These are phyloP conservation scores for Petroica traversi DNA, from an alignment of 2,113 vertebrate genomes.

Conservation along the genomic window DNA sequence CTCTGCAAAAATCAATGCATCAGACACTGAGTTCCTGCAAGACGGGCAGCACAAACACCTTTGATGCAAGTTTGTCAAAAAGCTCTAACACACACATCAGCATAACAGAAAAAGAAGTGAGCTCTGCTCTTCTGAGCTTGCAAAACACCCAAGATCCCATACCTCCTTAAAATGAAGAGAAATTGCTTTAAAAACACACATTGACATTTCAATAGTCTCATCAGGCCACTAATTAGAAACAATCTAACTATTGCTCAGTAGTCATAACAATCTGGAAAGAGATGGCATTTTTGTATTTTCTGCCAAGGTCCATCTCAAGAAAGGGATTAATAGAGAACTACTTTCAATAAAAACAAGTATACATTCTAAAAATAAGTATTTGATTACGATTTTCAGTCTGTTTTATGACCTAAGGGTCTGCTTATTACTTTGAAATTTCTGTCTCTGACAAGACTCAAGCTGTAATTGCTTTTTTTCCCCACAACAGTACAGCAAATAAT, in stretches of 20 bases:
- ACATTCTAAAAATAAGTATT: not conserved
- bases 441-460: not conserved
- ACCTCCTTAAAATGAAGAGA: not conserved
- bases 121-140: not conserved
- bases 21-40: not conserved
- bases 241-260: not conserved
- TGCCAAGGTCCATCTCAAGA: not conserved
- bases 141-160: not conserved
- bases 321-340: not conserved
- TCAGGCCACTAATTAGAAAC: not conserved
- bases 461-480: not conserved
- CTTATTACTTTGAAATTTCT: not conserved
- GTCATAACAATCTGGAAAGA: not conserved
- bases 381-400: not conserved
- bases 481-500: not conserved
- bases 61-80: not conserved
- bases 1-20: conserved; percentile 47
- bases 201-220: not conserved
- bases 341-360: not conserved
- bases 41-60: not conserved
- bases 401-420: not conserved
- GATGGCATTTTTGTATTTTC: not conserved
- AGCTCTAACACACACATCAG: rapidly evolving
- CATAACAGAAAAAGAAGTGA: not conserved
- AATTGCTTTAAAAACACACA: not conserved